Conservation (phyloP, 2,113 vertebrate species). For the Crotalus horridus region DNA sequence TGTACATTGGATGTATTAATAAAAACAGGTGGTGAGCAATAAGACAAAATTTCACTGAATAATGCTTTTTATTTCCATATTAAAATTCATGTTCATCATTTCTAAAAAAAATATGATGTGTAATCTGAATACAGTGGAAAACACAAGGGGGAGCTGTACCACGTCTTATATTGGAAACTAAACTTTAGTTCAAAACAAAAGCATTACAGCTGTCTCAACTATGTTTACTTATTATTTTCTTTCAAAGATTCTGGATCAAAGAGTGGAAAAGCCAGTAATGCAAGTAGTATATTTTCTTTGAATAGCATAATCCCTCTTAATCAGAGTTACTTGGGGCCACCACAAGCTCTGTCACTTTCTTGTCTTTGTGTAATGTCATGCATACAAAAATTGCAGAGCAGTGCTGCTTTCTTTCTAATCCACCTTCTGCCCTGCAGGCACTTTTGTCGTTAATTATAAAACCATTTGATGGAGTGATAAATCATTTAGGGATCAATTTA, state of each 20-base stretch:
- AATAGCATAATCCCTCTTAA: neutral
- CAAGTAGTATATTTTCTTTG: neutral
- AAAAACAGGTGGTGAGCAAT: neutral
- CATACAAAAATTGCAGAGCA: neutral
- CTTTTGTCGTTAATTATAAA: neutral
- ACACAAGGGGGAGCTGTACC: constrained; percentile 12
- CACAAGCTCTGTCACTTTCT: neutral
- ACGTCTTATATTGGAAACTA: neutral
- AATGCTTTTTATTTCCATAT: neutral
- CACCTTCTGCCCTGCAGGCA: neutral
- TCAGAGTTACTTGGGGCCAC: neutral
- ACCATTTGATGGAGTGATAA: neutral
- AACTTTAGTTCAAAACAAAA: neutral
- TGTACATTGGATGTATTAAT: neutral
- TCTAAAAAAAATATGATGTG: neutral
- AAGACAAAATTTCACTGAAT: neutral
- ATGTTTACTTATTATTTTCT: neutral
- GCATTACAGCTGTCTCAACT: neutral
- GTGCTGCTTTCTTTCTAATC: neutral
- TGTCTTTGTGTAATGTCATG: neutral
- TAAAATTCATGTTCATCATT: neutral
- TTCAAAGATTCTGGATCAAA: neutral
- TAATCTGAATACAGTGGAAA: neutral
- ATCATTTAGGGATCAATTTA: neutral
- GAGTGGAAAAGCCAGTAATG: neutral